Evolutionary conservation across 2,888 invertebrate genomes (phyloP).

Genomic region (Orchesellides sinensis): DNA sequence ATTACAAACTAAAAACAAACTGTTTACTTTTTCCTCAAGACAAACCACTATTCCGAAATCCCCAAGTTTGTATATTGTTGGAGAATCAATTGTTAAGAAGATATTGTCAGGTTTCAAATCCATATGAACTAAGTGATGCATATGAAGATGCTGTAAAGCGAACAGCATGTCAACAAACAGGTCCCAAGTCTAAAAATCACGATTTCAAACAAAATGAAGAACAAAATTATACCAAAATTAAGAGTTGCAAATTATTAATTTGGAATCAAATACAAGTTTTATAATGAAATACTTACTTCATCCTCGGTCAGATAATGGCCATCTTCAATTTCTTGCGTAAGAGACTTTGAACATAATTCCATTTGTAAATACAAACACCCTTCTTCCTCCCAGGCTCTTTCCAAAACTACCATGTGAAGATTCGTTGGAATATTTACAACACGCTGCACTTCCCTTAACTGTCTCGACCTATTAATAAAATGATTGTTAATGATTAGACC

Average conservation of each 20-base stretch:
- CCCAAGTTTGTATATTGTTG: slow-evolving; percentile 82
- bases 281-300: slow-evolving; percentile 43
- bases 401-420: slow-evolving; percentile 83
- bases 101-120: slow-evolving; percentile 89
- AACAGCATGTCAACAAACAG: slow-evolving; percentile 76
- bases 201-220: neutral
- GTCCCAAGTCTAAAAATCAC: slow-evolving; percentile 73
- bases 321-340: slow-evolving; percentile 73
- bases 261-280: neutral
- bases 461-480: slow-evolving; percentile 77
- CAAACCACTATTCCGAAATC: slow-evolving; percentile 87
- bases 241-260: slow-evolving; percentile 4
- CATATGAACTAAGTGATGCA: slow-evolving; percentile 83
- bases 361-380: slow-evolving; percentile 84
- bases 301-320: slow-evolving; percentile 58
- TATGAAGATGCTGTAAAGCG: slow-evolving; percentile 84
- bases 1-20: too few species aligned
- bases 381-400: slow-evolving; percentile 86
- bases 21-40: slow-evolving; percentile 79
- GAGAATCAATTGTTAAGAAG: slow-evolving; percentile 81
- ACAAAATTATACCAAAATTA: slow-evolving; percentile 17
- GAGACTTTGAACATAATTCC: slow-evolving; percentile 79
- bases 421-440: slow-evolving; percentile 84
- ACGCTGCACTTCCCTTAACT: slow-evolving; percentile 83
- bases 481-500: too few species aligned